Conservation (phyloP, 2,113 vertebrate genomes). For the Peromyscus maniculatus region DNA sequence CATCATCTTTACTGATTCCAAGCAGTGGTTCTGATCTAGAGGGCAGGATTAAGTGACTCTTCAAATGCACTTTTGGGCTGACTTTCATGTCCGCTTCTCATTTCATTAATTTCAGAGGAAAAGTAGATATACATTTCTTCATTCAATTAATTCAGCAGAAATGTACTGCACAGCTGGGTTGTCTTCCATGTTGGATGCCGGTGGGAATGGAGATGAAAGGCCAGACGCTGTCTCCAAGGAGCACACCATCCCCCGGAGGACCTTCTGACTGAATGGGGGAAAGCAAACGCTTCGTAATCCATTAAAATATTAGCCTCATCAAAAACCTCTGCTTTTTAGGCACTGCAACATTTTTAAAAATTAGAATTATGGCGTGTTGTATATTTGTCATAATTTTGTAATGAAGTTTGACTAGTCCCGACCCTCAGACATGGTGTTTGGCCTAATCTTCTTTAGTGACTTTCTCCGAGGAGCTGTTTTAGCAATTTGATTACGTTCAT, state of each 20-base stretch:
- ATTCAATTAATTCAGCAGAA: conserved; percentile 19
- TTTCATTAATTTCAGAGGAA: conserved; percentile 53
- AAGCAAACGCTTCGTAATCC: not conserved
- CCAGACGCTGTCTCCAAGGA: not conserved
- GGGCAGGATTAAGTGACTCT: conserved; percentile 16
- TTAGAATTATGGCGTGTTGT: not conserved
- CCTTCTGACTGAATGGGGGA: not conserved
- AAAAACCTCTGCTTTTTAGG: not conserved
- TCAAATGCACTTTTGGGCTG: not conserved
- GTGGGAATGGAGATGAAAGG: not conserved
- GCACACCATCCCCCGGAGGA: not conserved
- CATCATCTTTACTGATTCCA: conserved; percentile 9
- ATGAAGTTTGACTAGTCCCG: not conserved
- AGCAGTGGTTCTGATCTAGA: not conserved
- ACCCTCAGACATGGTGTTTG: not conserved
- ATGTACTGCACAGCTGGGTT: not conserved
- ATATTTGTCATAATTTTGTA: not conserved
- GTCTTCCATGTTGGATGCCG: not conserved
- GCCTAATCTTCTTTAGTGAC: not conserved
- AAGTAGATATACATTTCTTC: not conserved
- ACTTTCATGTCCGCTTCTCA: conserved; percentile 41
- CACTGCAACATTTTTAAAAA: not conserved
- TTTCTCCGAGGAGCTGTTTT: not conserved
- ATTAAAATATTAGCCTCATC: not conserved
- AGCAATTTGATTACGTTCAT: conserved; percentile 7